Evolutionary conservation across 2,113 vertebrate species (phyloP).

Genomic region (Alethe diademata): DNA sequence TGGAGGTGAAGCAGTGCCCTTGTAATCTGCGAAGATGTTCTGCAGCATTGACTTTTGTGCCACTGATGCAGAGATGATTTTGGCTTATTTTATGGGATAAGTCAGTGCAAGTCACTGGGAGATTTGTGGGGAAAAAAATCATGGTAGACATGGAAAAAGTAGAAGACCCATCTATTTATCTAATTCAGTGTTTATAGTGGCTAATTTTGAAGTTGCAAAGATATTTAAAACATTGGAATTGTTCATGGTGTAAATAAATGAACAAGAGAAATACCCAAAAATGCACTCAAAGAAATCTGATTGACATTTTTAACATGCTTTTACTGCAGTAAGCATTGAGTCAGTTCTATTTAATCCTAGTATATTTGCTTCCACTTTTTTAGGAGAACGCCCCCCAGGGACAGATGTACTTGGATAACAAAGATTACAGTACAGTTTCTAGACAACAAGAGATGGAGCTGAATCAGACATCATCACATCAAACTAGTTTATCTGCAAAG

Average conservation of each 20-base stretch:
- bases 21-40: not conserved
- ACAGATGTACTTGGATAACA: constrained; percentile 87
- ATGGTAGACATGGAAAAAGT: not conserved
- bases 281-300: not conserved
- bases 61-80: not conserved
- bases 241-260: not conserved
- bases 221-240: not conserved
- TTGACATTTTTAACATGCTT: not conserved
- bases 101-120: not conserved
- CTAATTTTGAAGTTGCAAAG: not conserved
- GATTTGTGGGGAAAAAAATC: not conserved
- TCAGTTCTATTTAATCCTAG: not conserved
- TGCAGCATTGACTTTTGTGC: fast-evolving
- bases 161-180: not conserved
- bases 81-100: not conserved
- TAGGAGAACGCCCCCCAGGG: not conserved
- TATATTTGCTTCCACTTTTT: constrained; percentile 35
- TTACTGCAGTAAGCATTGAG: not conserved
- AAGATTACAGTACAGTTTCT: constrained; percentile 51
- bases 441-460: constrained; percentile 81
- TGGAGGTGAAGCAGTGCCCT: not conserved
- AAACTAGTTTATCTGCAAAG: constrained; percentile 54
- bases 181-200: not conserved
- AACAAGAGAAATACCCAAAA: not conserved
- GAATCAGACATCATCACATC: constrained; percentile 70